Conservation (phyloP, 2,888 invertebrate species). For the Thyatira batis region DNA sequence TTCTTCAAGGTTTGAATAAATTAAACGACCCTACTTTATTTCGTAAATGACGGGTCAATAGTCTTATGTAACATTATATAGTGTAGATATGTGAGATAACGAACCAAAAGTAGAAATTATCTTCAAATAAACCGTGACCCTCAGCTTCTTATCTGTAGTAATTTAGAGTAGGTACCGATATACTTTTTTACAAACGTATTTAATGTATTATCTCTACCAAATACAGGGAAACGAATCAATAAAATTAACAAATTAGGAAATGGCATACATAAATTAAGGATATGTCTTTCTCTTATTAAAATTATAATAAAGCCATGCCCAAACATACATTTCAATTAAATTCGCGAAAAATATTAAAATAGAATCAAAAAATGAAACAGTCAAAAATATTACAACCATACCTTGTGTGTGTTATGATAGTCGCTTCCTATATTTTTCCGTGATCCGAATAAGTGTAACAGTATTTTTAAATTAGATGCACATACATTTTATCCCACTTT, state of each 20-base stretch:
- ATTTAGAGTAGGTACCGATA: neutral
- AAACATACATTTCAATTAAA: too few relatives aligned
- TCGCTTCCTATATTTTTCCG: neutral
- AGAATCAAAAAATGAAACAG: neutral
- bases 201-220: neutral
- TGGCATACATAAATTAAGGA: neutral
- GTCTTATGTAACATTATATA: neutral
- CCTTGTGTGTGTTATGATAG: neutral
- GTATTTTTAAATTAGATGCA: conserved; percentile 8
- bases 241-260: neutral
- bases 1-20: too few relatives aligned
- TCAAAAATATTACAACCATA: neutral
- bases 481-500: conserved; percentile 31
- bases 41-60: neutral
- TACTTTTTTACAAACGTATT: neutral
- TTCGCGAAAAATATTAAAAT: too few relatives aligned
- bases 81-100: too few relatives aligned
- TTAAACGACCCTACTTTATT: neutral
- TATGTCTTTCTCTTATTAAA: neutral
- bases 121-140: neutral
- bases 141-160: neutral
- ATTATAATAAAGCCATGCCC: neutral
- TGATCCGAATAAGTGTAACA: neutral
- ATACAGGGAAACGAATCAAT: neutral
- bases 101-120: neutral